A percentile compares a stretch with the other conserved stretches of the same genome.
Conservation (phyloP, 2,888 invertebrate species). For the Lymantria dispar region DNA sequence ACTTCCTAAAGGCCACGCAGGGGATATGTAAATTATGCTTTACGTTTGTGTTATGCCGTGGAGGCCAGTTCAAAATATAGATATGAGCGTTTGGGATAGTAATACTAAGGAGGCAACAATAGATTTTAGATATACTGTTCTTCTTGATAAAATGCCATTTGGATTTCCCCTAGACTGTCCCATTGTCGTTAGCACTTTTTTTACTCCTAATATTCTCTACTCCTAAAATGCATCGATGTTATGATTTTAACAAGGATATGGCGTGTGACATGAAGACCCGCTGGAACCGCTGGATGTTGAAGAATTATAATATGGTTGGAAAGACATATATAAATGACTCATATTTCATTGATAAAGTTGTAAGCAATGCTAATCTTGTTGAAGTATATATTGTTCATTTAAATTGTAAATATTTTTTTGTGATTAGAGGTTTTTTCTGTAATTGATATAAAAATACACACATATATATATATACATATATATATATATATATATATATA, state of each 20-base stretch:
- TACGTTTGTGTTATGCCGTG: conserved; percentile 84
- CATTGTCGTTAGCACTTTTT: conserved; percentile 82
- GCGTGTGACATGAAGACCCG: conserved; percentile 69
- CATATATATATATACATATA: too few relatives aligned
- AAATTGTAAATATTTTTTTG: too few relatives aligned
- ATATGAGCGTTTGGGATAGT: conserved; percentile 60
- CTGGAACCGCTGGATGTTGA: conserved; percentile 65
- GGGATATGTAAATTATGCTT: conserved; percentile 85
- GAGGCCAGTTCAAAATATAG: conserved; percentile 65
- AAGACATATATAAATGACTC: conserved; percentile 49
- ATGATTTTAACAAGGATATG: conserved; percentile 84
- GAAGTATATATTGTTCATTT: conserved; percentile 14
- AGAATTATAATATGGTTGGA: conserved; percentile 55
- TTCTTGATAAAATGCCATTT: conserved; percentile 84
- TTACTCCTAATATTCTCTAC: conserved; percentile 87
- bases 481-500: too few relatives aligned
- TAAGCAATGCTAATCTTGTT: conserved; percentile 20
- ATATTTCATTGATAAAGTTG: conserved; percentile 46
- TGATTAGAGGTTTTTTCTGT: too few relatives aligned
- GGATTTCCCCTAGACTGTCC: conserved; percentile 89
- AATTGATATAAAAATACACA: too few relatives aligned
- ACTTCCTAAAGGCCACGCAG: conserved; percentile 86
- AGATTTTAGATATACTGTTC: conserved; percentile 63
- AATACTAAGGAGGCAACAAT: conserved; percentile 66
- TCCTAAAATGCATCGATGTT: conserved; percentile 85